Evolutionary conservation across 2,113 vertebrate species (phyloP).

Genomic region (Pluvialis apricaria): DNA sequence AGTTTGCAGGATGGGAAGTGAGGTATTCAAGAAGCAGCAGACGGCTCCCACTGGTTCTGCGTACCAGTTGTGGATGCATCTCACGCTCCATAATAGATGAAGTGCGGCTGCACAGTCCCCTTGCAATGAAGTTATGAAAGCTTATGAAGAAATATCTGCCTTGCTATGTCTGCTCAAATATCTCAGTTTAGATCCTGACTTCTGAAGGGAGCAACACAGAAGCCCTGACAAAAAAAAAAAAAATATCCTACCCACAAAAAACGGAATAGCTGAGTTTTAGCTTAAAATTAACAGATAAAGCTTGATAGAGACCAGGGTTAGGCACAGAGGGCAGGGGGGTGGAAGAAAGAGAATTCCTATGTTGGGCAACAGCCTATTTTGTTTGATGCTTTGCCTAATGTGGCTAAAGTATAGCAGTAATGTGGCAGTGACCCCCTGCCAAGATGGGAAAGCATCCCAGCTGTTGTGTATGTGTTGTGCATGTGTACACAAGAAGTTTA

Average conservation of each 20-base stretch:
- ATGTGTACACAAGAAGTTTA: slow-evolving; percentile 53
- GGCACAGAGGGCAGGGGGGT: not conserved
- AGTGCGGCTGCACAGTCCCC: not conserved
- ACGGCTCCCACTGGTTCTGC: not conserved
- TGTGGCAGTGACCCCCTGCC: slow-evolving; percentile 45
- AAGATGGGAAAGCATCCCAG: slow-evolving; percentile 37
- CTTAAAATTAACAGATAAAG: not conserved
- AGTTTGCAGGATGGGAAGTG: not conserved
- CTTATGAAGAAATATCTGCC: not conserved
- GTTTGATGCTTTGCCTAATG: slow-evolving; percentile 25
- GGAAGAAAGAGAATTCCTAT: not conserved
- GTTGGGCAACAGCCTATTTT: not conserved
- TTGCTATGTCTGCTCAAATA: not conserved
- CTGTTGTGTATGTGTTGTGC: slow-evolving; percentile 57
- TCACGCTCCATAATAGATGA: not conserved
- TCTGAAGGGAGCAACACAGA: not conserved
- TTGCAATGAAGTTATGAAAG: not conserved
- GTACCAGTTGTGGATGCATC: not conserved
- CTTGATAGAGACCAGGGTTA: not conserved
- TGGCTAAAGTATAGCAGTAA: slow-evolving; percentile 10
- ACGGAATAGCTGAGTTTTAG: not conserved
- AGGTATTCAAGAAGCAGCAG: not conserved
- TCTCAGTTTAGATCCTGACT: not conserved
- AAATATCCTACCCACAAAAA: not conserved
- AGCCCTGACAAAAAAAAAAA: not conserved